Percentiles rank a stretch among this genome's conserved stretches.
phyloP scores from a whole-genome alignment of 2,888 invertebrate genomes.

The Polyommatus iphigenia region DNA sequence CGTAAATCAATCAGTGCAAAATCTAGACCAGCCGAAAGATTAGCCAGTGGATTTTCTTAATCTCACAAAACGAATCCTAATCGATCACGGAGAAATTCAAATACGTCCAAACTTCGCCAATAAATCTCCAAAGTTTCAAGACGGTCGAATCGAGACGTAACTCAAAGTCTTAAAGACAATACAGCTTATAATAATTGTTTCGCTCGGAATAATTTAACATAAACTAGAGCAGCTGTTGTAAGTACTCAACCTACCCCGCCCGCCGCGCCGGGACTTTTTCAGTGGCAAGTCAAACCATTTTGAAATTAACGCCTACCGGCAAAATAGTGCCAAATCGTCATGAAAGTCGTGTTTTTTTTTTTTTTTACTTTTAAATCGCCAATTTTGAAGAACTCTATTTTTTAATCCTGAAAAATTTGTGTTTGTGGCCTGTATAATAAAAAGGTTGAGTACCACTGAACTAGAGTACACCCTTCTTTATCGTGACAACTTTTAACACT shows the following conservation, averaged over 20 bases:
- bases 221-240: neutral
- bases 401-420: no score
- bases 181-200: conserved; percentile 17
- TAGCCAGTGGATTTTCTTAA: conserved; percentile 14
- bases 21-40: conserved; percentile 24
- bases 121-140: conserved; percentile 28
- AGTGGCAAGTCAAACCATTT: no score
- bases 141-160: conserved; percentile 16
- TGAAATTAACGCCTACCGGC: no score
- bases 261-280: no score
- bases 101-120: conserved; percentile 28
- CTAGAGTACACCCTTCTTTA: neutral
- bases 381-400: no score
- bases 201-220: neutral
- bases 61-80: conserved; percentile 12
- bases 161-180: conserved; percentile 10
- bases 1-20: conserved; percentile 25
- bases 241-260: no score
- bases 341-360: no score
- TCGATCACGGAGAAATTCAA: conserved; percentile 28
- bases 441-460: no score
- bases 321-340: no score
- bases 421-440: no score
- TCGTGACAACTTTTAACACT: neutral
- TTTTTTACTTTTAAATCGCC: no score